Conservation (phyloP, 2,888 invertebrate genomes). For the Scelioninae gen. 1 region DNA sequence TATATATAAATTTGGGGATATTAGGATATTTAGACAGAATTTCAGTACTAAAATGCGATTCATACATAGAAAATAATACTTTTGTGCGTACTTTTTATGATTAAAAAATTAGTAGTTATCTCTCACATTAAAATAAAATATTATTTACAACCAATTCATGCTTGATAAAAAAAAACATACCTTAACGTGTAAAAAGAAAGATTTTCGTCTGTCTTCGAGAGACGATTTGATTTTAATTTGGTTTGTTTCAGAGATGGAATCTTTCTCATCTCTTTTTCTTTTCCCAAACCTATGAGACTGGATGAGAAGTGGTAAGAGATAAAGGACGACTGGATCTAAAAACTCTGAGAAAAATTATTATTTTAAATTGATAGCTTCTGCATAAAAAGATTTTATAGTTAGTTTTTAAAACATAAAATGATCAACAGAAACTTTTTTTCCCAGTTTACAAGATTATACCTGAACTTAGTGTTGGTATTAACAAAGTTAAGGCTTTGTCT, state of each 20-base stretch:
- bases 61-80: no score
- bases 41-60: constrained; percentile 6
- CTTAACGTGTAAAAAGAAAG: constrained; percentile 44
- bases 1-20: no score
- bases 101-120: no score
- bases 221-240: constrained; percentile 33
- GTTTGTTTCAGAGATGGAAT: constrained; percentile 18
- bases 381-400: no score
- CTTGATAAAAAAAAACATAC: constrained; percentile 4
- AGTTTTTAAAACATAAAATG: no score
- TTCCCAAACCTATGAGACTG: constrained; percentile 50
- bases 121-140: background rate
- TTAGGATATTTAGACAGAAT: no score
- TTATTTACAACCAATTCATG: background rate
- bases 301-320: constrained; percentile 39
- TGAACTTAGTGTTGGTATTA: constrained; percentile 27
- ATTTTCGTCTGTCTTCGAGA: constrained; percentile 20
- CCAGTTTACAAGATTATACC: constrained; percentile 11
- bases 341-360: constrained; percentile 32
- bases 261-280: constrained; percentile 49
- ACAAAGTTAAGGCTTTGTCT: constrained; percentile 37
- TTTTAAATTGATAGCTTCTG: background rate
- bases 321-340: constrained; percentile 41
- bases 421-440: background rate
- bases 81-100: no score